phyloP scores from a whole-genome alignment of 2,888 invertebrate species.

The Drosophila tripunctata region DNA sequence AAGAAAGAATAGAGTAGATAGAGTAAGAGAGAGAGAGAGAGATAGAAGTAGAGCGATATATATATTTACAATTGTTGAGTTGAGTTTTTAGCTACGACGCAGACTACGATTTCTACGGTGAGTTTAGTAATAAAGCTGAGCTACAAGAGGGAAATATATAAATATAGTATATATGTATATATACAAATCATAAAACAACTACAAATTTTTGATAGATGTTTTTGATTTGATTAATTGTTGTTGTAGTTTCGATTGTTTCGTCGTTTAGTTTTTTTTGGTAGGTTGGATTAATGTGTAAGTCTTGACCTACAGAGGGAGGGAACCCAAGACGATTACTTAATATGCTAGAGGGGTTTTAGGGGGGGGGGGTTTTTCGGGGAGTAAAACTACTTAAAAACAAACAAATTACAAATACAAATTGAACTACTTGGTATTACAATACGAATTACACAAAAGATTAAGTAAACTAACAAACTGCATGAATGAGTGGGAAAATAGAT shows the following conservation, averaged over 20 bases:
- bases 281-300: constrained; percentile 62
- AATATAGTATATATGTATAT: no score
- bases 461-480: constrained; percentile 51
- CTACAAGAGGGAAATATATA: constrained; percentile 53
- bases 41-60: constrained; percentile 38
- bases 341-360: constrained; percentile 10
- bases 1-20: constrained; percentile 27
- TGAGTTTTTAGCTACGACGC: constrained; percentile 55
- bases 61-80: constrained; percentile 34
- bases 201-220: constrained; percentile 14
- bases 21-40: constrained; percentile 24
- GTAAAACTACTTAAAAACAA: constrained; percentile 53
- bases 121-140: constrained; percentile 80
- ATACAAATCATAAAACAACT: constrained; percentile 34
- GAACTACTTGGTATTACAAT: constrained; percentile 49
- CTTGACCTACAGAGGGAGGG: constrained; percentile 33
- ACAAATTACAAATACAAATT: constrained; percentile 57
- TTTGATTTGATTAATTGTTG: constrained; percentile 23
- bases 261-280: constrained; percentile 22
- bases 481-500: constrained; percentile 48
- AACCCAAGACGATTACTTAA: constrained; percentile 43
- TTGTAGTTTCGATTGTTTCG: constrained; percentile 44
- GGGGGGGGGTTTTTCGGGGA: not conserved
- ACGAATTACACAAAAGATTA: constrained; percentile 34
- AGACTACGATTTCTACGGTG: constrained; percentile 72